Evolutionary conservation across 2,888 invertebrate genomes (phyloP), one percentile per base, ranked within the genome.

Genomic region (Peribatodes rhomboidaria): DNA sequence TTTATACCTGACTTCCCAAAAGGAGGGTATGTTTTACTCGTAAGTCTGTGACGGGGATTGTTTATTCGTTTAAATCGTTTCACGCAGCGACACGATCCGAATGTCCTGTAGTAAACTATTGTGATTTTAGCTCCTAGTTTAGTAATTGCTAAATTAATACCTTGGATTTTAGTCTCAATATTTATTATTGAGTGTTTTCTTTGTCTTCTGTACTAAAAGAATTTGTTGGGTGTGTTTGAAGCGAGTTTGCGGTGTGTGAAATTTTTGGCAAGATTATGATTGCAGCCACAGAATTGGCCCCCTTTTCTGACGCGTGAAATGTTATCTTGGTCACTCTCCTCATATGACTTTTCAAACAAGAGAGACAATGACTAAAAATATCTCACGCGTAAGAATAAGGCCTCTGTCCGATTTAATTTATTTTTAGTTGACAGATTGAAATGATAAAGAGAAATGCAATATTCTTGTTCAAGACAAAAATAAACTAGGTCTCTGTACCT

Each of bases 1-100:
- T 37, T 61, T 37, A n/a, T 27, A 27, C 27, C 27, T 6, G 27
- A 27, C 27, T 27, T 2, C 27, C 27, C 27, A 27, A 6, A 27
- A 27, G 27, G 27, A 27, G 27, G 27, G 27, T 27, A 27, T 27
- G 27, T 27, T 59, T 55, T 42, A 37, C 20, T 67, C 47, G 57
- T 67, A 69, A 66, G 64, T 57, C 61, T 68, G 59, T 67, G 57
- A 72, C 67, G 73, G 67, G 72, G 77, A 77, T 80, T 77, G 77
- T 77, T 81, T 76, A 77, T 80, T 80, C 75, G 70, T 42, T 54
- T 63, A 49, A 50, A 75, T 42, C 69, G 70, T 71, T 73, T 73
- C 72, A 75, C 76, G 73, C 70, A 74, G 70, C 69, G 73, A 69
- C 70, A 68, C 67, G 70, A 76, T 77, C 72, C 77, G 74, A 73